Conservation (phyloP, 1,140 invertebrate species). For the Ostrea denselamellosa region DNA sequence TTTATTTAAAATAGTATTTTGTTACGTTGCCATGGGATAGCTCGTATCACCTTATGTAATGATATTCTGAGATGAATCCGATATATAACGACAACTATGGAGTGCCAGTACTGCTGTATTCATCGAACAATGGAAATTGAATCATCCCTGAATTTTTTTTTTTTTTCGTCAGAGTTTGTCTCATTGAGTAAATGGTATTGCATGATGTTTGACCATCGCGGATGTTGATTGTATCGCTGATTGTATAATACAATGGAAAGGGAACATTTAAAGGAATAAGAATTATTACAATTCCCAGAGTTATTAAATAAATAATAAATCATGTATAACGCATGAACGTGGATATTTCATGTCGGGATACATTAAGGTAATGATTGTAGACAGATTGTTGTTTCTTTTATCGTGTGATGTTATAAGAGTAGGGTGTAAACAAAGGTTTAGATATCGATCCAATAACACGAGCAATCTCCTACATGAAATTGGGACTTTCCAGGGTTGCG, state of each 20-base stretch:
- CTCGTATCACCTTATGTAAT: too few species aligned
- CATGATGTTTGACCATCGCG: conserved; percentile 16
- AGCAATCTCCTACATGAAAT: too few species aligned
- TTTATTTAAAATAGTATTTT: too few species aligned
- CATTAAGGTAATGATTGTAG: neutral
- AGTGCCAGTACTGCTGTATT: too few species aligned
- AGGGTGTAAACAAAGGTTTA: conserved; percentile 1
- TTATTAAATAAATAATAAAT: conserved; percentile 6
- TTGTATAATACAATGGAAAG: neutral
- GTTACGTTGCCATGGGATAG: too few species aligned
- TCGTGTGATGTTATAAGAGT: neutral
- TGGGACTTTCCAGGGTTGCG: too few species aligned
- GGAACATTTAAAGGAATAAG: neutral
- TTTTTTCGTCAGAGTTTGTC: neutral
- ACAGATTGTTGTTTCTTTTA: neutral
- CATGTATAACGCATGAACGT: conserved; percentile 5
- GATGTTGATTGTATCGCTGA: neutral
- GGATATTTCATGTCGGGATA: neutral
- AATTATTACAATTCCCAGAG: neutral
- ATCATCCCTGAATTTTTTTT: neutral
- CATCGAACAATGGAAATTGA: too few species aligned
- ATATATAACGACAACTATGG: too few species aligned
- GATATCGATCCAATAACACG: neutral
- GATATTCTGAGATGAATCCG: too few species aligned
- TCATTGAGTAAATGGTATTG: neutral